phyloP scores from a whole-genome alignment of 2,797 vertebrate genomes.

The Amazona finschi region DNA sequence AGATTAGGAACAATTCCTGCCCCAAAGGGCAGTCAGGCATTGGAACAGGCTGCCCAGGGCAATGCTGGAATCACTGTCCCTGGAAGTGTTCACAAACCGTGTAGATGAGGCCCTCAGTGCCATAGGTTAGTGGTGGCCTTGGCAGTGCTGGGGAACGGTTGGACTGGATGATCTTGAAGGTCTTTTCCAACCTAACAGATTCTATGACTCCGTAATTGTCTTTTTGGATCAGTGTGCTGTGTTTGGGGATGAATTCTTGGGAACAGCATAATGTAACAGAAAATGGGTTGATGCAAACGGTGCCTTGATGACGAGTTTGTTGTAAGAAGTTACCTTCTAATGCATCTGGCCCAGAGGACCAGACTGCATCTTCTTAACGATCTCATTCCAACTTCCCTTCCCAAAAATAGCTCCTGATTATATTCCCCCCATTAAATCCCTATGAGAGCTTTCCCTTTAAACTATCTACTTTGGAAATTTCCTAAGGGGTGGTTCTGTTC shows the following conservation, averaged over 20 bases:
- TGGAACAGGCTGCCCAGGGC: not conserved
- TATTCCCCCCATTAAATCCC: not conserved
- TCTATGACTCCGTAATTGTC: not conserved
- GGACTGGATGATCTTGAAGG: not conserved
- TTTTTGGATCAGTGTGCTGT: not conserved
- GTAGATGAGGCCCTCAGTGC: accelerated
- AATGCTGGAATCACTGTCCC: not conserved
- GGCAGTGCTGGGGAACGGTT: not conserved
- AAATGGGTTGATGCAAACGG: not conserved
- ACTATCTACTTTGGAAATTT: not conserved
- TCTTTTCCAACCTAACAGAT: not conserved
- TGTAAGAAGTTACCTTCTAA: not conserved
- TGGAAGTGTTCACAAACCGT: not conserved
- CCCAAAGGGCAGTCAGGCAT: not conserved
- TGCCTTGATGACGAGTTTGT: not conserved
- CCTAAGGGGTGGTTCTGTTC: not conserved
- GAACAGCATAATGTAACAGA: not conserved
- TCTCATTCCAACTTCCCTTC: not conserved
- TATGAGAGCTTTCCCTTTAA: not conserved
- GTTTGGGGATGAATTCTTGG: not conserved
- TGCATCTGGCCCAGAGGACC: not conserved
- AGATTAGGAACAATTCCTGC: not conserved
- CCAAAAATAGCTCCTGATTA: not conserved
- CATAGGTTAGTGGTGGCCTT: not conserved
- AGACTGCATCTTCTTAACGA: not conserved